These are phyloP conservation scores for Anguilla obscura DNA, from an alignment of 2,797 vertebrate species.

Conservation along the genomic window DNA sequence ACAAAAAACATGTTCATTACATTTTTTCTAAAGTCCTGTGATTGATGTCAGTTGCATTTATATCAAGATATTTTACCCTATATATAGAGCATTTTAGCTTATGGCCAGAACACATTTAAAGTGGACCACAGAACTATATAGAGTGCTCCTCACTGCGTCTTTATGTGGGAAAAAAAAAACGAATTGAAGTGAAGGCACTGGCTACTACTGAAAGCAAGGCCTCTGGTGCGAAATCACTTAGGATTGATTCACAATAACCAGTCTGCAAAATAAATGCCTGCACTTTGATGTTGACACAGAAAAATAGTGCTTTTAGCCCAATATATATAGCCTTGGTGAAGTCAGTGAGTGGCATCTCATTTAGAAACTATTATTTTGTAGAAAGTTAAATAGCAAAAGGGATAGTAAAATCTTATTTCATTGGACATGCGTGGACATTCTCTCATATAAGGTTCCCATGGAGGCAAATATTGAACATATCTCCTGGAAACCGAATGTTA, in stretches of 20 bases:
- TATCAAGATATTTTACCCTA: not conserved
- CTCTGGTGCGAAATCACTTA: not conserved
- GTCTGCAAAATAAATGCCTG: slow-evolving; percentile 20
- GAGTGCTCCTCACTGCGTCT: not conserved
- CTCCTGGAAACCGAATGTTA: not conserved
- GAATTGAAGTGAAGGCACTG: not conserved
- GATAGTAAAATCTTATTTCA: not conserved
- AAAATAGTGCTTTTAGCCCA: slow-evolving; percentile 5
- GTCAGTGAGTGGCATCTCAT: slow-evolving; percentile 13
- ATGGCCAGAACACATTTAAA: not conserved
- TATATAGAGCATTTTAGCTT: not conserved
- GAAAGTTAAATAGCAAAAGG: not conserved
- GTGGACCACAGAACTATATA: not conserved
- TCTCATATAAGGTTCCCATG: not conserved
- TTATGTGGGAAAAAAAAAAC: not conserved
- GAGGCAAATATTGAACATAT: not conserved
- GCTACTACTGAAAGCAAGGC: not conserved
- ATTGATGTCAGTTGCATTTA: slow-evolving; percentile 12
- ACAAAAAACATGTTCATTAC: not conserved
- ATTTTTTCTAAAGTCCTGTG: not conserved
- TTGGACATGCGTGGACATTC: not conserved
- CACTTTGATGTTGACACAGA: slow-evolving; percentile 19
- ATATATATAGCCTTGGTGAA: not conserved
- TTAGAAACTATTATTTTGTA: not conserved
- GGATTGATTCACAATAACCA: slow-evolving; percentile 21